A percentile compares a stretch with the other conserved stretches of the same genome.
These are phyloP conservation scores for Cephus rjabovi DNA, from an alignment of 2,888 invertebrate genomes.

Conservation along the genomic window DNA sequence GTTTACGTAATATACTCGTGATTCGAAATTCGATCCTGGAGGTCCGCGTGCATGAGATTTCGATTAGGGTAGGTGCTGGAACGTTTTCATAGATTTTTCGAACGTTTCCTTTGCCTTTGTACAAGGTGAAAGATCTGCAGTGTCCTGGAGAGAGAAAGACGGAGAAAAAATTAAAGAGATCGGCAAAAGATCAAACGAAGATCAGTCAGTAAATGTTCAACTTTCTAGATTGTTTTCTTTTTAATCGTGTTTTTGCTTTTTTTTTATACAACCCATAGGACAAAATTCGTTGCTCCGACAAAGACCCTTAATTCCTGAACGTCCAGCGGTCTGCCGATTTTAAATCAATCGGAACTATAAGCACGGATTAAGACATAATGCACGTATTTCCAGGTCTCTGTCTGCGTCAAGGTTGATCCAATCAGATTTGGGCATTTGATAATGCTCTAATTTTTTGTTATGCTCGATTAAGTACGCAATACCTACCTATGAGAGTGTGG, in stretches of 20 bases:
- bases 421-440: conserved; percentile 5
- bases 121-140: too few species aligned
- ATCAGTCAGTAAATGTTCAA: not conserved
- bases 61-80: not conserved
- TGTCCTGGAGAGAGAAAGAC: not conserved
- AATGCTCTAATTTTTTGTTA: not conserved
- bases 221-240: not conserved
- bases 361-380: not conserved
- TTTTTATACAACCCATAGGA: not conserved
- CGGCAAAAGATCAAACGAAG: not conserved
- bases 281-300: not conserved
- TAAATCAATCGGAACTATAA: not conserved
- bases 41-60: not conserved
- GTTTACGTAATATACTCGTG: not conserved
- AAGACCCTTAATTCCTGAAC: not conserved
- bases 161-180: not conserved
- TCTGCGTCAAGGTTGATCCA: not conserved
- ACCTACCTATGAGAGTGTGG: not conserved
- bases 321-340: not conserved
- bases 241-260: not conserved
- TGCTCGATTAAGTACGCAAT: not conserved
- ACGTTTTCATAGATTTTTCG: not conserved
- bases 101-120: not conserved
- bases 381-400: not conserved
- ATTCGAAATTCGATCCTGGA: not conserved